These are phyloP conservation scores for Scaptomyza tumidula DNA, from an alignment of 2,888 invertebrate species.

Conservation along the genomic window DNA sequence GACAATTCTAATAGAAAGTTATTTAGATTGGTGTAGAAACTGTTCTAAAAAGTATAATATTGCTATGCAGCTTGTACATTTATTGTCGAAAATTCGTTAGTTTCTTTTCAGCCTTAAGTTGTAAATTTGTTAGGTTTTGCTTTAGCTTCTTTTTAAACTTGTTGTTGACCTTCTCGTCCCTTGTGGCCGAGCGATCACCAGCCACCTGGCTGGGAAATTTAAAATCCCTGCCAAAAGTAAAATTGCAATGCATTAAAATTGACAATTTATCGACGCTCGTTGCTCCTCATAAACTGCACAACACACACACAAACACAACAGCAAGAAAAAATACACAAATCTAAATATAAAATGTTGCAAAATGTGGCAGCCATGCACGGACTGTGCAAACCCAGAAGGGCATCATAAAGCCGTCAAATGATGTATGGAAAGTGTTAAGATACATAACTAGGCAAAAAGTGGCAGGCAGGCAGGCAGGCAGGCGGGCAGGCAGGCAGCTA, in stretches of 20 bases:
- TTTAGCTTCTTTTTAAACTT: constrained; percentile 1
- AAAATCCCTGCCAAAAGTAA: constrained; percentile 46
- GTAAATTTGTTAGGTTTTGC: not conserved
- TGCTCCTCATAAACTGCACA: constrained; percentile 56
- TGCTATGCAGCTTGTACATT: not conserved
- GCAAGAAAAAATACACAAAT: constrained; percentile 37
- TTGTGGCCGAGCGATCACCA: not conserved
- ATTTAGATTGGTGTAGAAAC: not conserved
- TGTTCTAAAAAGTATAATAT: not conserved
- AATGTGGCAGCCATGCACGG: constrained; percentile 47
- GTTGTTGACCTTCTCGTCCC: constrained; percentile 1
- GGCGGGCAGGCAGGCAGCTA: not conserved
- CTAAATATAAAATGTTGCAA: constrained; percentile 69
- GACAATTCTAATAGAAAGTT: not conserved
- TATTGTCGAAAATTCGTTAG: not conserved
- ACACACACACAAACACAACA: constrained; percentile 22
- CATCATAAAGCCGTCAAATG: constrained; percentile 55
- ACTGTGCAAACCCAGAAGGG: constrained; percentile 38
- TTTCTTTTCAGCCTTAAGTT: not conserved
- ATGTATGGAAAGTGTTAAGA: constrained; percentile 41
- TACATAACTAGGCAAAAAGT: constrained; percentile 14
- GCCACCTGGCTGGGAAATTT: constrained; percentile 25
- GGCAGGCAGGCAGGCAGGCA: constrained; percentile 4
- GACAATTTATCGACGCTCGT: constrained; percentile 81
- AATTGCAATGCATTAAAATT: constrained; percentile 75